phyloP scores from a whole-genome alignment of 2,113 vertebrate species.

The Dolichotis patagonum region DNA sequence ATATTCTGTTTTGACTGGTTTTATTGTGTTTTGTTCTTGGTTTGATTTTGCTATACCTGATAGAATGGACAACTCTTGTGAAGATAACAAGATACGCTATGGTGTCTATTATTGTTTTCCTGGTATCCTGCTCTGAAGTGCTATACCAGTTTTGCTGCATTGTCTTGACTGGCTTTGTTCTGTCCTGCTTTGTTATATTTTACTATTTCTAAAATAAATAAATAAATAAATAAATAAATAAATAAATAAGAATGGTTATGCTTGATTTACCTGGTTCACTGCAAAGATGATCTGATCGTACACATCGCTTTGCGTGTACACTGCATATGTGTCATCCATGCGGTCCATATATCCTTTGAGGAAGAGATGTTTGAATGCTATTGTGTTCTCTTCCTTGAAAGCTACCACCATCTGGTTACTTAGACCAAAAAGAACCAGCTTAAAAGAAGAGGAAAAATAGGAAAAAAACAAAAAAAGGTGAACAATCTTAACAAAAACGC shows the following conservation, averaged over 20 bases:
- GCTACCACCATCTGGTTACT: conserved; percentile 98
- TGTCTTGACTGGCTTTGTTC: too few relatives aligned
- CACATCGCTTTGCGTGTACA: conserved; percentile 93
- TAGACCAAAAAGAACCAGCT: conserved; percentile 96
- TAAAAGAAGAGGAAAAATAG: conserved; percentile 57
- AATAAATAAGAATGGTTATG: not conserved
- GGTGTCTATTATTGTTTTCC: too few relatives aligned
- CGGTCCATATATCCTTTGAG: conserved; percentile 93
- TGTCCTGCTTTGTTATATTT: too few relatives aligned
- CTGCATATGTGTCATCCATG: conserved; percentile 88
- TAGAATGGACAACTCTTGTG: too few relatives aligned
- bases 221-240: too few relatives aligned
- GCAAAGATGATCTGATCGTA: conserved; percentile 92
- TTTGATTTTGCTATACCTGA: too few relatives aligned
- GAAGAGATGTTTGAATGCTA: conserved; percentile 95
- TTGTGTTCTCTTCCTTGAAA: conserved; percentile 95
- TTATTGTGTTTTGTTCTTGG: too few relatives aligned
- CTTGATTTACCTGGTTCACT: conserved; percentile 88
- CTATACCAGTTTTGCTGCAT: too few relatives aligned
- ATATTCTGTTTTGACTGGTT: too few relatives aligned
- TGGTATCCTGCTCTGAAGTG: too few relatives aligned
- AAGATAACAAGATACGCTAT: too few relatives aligned
- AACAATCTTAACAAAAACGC: not conserved
- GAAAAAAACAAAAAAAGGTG: not conserved
- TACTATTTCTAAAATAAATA: too few relatives aligned